A percentile compares a stretch with the other conserved stretches of the same genome.
These are phyloP conservation scores for Ophion costatus DNA, from an alignment of 2,888 invertebrate genomes.

Conservation along the genomic window DNA sequence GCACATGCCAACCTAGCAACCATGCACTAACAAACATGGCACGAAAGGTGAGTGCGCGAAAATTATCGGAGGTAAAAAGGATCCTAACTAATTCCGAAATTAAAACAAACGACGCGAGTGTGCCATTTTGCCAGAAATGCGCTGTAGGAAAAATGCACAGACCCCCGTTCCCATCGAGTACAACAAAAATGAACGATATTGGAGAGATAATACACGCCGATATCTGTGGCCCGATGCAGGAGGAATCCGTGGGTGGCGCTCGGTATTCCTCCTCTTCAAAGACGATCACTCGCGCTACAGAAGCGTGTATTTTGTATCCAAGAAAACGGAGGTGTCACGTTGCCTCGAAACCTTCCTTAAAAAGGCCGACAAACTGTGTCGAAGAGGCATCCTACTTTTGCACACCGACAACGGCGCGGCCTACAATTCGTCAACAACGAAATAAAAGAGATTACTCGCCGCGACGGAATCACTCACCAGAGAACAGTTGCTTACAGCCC, in stretches of 20 bases:
- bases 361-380: background rate
- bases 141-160: slow-evolving; percentile 23
- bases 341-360: background rate
- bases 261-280: background rate
- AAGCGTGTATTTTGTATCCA: background rate
- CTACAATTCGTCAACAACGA: slow-evolving; percentile 51
- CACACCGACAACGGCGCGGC: slow-evolving; percentile 60
- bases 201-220: slow-evolving; percentile 33
- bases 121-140: slow-evolving; percentile 18
- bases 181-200: background rate
- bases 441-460: slow-evolving; percentile 27
- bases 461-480: slow-evolving; percentile 49
- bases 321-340: background rate
- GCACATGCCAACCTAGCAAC: background rate
- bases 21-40: slow-evolving; percentile 20
- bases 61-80: slow-evolving; percentile 16
- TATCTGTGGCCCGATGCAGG: slow-evolving; percentile 35
- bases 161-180: slow-evolving; percentile 12
- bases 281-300: slow-evolving; percentile 6
- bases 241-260: background rate
- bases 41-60: slow-evolving; percentile 37
- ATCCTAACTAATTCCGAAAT: background rate
- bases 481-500: slow-evolving; percentile 56
- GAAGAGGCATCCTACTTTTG: background rate
- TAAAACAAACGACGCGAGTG: background rate